These are phyloP conservation scores for Cataglyphis rosenhaueri DNA, from an alignment of 2,888 invertebrate species.

Conservation along the genomic window DNA sequence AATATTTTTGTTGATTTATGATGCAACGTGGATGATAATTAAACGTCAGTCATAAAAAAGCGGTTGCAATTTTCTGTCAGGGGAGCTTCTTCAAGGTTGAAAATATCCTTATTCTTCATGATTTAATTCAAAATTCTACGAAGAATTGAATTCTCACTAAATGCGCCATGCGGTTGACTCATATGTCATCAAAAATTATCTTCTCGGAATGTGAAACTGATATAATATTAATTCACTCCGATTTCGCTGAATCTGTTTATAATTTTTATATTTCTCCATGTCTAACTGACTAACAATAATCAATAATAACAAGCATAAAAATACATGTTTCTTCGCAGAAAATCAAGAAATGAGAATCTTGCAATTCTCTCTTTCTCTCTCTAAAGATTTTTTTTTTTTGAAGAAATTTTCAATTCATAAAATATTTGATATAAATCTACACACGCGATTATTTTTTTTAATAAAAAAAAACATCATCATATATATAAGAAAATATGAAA, in stretches of 20 bases:
- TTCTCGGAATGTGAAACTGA: neutral
- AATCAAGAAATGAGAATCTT: neutral
- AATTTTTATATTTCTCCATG: neutral
- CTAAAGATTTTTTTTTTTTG: neutral
- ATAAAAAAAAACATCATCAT: neutral
- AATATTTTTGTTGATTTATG: constrained; percentile 18
- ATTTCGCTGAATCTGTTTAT: neutral
- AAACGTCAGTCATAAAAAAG: neutral
- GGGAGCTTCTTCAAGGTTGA: neutral
- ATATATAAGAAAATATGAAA: neutral
- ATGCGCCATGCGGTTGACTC: neutral
- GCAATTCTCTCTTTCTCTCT: neutral
- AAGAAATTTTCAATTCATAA: neutral
- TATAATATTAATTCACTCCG: neutral
- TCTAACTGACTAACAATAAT: neutral
- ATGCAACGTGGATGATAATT: neutral
- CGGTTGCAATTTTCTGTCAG: neutral
- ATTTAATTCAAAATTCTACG: neutral
- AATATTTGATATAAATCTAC: neutral
- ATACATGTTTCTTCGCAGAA: neutral
- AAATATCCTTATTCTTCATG: neutral
- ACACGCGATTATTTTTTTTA: neutral
- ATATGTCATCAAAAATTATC: neutral
- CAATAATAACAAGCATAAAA: neutral
- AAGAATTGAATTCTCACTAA: neutral